These are phyloP conservation scores for Gopherus flavomarginatus DNA, from an alignment of 2,113 vertebrate species.

Conservation along the genomic window DNA sequence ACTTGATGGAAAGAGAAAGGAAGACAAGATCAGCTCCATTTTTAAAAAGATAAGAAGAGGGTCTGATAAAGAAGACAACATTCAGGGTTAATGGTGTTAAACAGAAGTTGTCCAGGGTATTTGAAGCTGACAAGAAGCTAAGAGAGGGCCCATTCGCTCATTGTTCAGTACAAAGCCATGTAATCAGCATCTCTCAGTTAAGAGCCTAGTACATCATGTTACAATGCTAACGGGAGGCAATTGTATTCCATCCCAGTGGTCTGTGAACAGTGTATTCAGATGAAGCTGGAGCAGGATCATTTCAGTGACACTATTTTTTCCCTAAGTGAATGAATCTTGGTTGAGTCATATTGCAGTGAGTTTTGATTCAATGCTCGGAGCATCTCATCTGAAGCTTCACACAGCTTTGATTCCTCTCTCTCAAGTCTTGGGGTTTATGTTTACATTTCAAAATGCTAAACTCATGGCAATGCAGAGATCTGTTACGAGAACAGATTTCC, in stretches of 20 bases:
- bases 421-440: background rate
- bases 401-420: background rate
- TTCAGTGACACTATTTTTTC: background rate
- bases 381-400: background rate
- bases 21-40: constrained; percentile 27
- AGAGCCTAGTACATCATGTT: background rate
- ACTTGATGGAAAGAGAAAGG: constrained; percentile 22
- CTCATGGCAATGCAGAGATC: accelerated
- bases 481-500: background rate
- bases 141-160: background rate
- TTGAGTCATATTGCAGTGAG: background rate
- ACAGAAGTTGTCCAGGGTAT: constrained; percentile 30
- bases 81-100: constrained; percentile 28
- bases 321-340: background rate
- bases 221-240: background rate
- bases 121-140: constrained; percentile 74
- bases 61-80: constrained; percentile 64
- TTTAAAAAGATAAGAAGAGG: constrained; percentile 57
- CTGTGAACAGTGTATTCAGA: background rate
- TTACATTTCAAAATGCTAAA: background rate
- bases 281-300: background rate
- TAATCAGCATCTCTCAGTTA: constrained; percentile 45
- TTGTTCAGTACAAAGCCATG: constrained; percentile 14
- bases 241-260: constrained; percentile 8
- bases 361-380: background rate